A percentile compares a stretch with the other conserved stretches of the same genome.
phyloP scores from a whole-genome alignment of 2,888 invertebrate species.

The Nomada flava region DNA sequence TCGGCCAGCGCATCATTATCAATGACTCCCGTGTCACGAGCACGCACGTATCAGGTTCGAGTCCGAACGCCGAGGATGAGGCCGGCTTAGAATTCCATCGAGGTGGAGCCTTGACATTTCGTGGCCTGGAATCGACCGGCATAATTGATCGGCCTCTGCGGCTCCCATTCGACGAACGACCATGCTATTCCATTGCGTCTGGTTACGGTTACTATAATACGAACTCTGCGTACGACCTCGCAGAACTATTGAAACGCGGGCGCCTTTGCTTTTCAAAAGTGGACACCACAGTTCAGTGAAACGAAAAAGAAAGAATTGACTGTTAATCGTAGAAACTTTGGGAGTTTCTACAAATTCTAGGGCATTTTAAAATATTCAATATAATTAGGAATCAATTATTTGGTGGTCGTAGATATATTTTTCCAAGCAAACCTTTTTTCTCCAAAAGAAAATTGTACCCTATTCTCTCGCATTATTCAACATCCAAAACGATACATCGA shows the following conservation, averaged over 20 bases:
- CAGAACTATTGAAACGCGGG: constrained; percentile 56
- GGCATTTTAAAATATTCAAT: no score
- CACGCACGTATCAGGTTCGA: constrained; percentile 51
- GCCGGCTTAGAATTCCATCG: constrained; percentile 75
- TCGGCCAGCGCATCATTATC: constrained; percentile 48
- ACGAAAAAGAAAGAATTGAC: no score
- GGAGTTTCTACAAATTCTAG: no score
- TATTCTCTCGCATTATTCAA: no score
- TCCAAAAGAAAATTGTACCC: no score
- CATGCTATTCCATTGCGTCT: constrained; percentile 67
- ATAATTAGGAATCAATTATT: no score
- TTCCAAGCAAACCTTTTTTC: no score
- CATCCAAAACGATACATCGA: background rate
- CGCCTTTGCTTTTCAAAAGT: constrained; percentile 1
- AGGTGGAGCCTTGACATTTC: constrained; percentile 80
- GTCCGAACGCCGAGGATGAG: constrained; percentile 62
- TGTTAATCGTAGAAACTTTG: no score
- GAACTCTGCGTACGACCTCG: constrained; percentile 54
- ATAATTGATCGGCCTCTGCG: constrained; percentile 78
- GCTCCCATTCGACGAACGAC: constrained; percentile 76
- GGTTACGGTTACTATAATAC: constrained; percentile 56
- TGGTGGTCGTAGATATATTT: no score
- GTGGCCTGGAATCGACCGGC: constrained; percentile 77
- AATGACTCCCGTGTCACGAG: constrained; percentile 52
- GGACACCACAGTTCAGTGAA: no score